Percentiles rank a stretch among this genome's conserved stretches.
phyloP scores from a whole-genome alignment of 2,888 invertebrate genomes.

The Masnerella sp. region DNA sequence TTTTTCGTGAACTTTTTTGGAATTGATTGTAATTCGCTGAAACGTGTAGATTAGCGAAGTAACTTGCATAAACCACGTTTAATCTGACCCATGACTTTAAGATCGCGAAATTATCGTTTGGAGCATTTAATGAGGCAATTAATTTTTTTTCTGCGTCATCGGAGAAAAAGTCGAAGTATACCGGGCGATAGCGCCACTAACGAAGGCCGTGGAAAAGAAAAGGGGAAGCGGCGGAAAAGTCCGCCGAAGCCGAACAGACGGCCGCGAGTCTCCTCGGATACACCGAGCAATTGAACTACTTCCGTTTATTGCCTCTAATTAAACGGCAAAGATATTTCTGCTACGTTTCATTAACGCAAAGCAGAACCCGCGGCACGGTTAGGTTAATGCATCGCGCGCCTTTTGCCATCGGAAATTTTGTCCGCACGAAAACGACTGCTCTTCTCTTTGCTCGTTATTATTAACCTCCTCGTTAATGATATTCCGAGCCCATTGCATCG shows the following conservation, averaged over 20 bases:
- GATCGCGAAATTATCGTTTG: conserved; percentile 29
- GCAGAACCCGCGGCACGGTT: conserved; percentile 66
- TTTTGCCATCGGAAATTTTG: conserved; percentile 50
- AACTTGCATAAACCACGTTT: conserved; percentile 33
- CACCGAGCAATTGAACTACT: conserved; percentile 73
- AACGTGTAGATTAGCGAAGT: conserved; percentile 35
- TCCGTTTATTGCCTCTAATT: conserved; percentile 76
- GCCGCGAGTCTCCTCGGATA: conserved; percentile 55
- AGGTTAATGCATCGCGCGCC: conserved; percentile 65
- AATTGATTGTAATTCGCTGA: conserved; percentile 13
- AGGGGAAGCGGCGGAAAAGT: conserved; percentile 25
- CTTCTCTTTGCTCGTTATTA: conserved; percentile 49
- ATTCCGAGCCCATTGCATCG: conserved; percentile 17
- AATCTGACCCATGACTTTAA: conserved; percentile 22
- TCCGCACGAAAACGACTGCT: conserved; percentile 35
- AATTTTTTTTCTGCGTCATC: conserved; percentile 47
- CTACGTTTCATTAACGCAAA: conserved; percentile 74
- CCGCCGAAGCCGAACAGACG: conserved; percentile 31
- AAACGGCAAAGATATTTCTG: conserved; percentile 76
- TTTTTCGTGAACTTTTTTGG: too few relatives aligned
- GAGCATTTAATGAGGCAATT: conserved; percentile 39
- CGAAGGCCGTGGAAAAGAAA: conserved; percentile 28
- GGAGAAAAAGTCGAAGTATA: conserved; percentile 40
- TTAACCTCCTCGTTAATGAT: conserved; percentile 49
- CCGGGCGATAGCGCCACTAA: conserved; percentile 42